Evolutionary conservation across 2,113 vertebrate species (phyloP).

Genomic region (Phrynosoma platyrhinos): DNA sequence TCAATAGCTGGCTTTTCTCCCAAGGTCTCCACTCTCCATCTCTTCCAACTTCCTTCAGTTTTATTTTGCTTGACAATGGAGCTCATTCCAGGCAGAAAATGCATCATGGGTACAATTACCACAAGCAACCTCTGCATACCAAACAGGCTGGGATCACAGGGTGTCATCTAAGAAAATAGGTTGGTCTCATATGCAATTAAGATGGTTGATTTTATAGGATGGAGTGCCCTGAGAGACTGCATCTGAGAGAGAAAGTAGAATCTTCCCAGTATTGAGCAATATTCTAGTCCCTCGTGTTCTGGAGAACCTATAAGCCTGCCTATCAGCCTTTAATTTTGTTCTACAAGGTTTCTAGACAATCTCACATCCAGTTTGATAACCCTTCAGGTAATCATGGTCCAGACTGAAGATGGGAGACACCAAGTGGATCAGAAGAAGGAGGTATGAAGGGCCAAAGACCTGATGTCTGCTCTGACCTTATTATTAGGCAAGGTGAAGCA

Average conservation of each 20-base stretch:
- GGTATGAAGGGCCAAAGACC: too few species aligned
- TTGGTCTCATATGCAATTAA: not conserved
- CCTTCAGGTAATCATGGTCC: too few species aligned
- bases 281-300: too few species aligned
- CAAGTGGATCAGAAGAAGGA: too few species aligned
- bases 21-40: conserved; percentile 7
- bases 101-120: not conserved
- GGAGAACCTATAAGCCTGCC: too few species aligned
- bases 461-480: too few species aligned
- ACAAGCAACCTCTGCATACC: not conserved
- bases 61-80: conserved; percentile 15
- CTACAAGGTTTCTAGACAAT: too few species aligned
- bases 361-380: too few species aligned
- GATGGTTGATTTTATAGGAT: not conserved
- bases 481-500: too few species aligned
- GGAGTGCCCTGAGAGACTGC: not conserved
- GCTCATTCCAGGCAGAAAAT: not conserved
- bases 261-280: not conserved
- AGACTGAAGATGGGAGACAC: too few species aligned
- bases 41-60: not conserved
- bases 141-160: not conserved
- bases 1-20: conserved; percentile 20
- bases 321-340: not conserved
- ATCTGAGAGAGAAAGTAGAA: not conserved
- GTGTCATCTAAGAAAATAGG: not conserved